Evolutionary conservation across 2,797 vertebrate genomes (phyloP), one percentile per base, ranked within the genome.

Genomic region (Cichlasoma orientale): DNA sequence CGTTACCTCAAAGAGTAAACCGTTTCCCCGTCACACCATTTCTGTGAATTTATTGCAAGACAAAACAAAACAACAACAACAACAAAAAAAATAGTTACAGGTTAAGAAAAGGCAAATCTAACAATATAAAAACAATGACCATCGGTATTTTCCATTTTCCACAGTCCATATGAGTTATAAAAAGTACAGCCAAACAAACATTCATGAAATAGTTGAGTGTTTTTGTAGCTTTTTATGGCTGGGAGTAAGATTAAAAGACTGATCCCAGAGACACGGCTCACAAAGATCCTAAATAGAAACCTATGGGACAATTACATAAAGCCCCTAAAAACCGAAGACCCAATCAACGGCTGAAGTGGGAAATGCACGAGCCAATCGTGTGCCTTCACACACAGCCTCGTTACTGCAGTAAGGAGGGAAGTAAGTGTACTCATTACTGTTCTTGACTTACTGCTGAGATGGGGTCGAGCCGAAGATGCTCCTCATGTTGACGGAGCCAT

Each of bases 11-110:
- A 56, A 13, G 23, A 78, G 70, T 21, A 56, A 74, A 78, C 14
- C 0, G 29, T 36, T 52, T 74, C 18, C 56, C 7, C 52, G 71
- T n/a, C 18, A 63, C 38, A 57, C 3, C 4, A 7, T 36, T 77
- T 81, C 47, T 53, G 31, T 38, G 5, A 85, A 88, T 93, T 93
- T 94, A 93, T 92, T 94, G 23, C 8, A 80, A 83, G 61, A 29
- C 16, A 47, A 63, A 63, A 44, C 13, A 74, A 83, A 56, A 23
- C 14, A 29, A 47, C n/a, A n/a, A 27, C 27, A 27, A 27, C 3
- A 70, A 56, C 13, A 31, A 50, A 41, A 68, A 69, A 29, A 78
- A 33, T 41, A 53, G 21, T 25, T 36, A 91, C 87, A 92, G 5
- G 71, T 54, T 25, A 61, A 25, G 12, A 59, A 79, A 77, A 76